A percentile compares a stretch with the other conserved stretches of the same genome.
Evolutionary conservation across 2,888 invertebrate species (phyloP).

Genomic region (Silvanus unidentatus): DNA sequence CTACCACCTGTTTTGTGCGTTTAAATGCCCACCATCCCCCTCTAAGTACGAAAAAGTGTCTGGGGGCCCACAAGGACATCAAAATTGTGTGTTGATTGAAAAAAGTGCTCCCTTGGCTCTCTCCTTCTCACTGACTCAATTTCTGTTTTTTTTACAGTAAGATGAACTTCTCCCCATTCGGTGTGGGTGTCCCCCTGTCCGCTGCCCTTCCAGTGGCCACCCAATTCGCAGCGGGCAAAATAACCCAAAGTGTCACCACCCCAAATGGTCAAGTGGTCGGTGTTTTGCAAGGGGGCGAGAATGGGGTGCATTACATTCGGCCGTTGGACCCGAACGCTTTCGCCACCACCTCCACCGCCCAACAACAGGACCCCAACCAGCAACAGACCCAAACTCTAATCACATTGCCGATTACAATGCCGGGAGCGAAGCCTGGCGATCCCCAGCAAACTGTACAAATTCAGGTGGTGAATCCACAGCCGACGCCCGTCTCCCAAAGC

Average conservation of each 20-base stretch:
- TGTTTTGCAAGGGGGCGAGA: slow-evolving; percentile 63
- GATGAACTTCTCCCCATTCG: slow-evolving; percentile 76
- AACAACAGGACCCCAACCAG: slow-evolving; percentile 10
- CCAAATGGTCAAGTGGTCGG: slow-evolving; percentile 66
- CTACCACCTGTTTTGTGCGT: slow-evolving; percentile 20
- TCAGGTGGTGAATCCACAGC: slow-evolving; percentile 49
- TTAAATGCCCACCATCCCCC: slow-evolving; percentile 3
- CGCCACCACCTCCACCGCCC: slow-evolving; percentile 36
- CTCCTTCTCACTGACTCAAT: too few species aligned
- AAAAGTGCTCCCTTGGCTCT: too few species aligned
- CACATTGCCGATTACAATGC: slow-evolving; percentile 72
- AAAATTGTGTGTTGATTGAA: slow-evolving; percentile 23
- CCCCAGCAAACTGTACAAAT: slow-evolving; percentile 75
- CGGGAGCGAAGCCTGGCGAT: slow-evolving; percentile 68
- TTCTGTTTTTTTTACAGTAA: slow-evolving; percentile 27
- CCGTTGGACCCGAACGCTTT: slow-evolving; percentile 53
- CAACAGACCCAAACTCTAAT: slow-evolving; percentile 60
- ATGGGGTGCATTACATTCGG: slow-evolving; percentile 69
- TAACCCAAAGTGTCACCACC: slow-evolving; percentile 64
- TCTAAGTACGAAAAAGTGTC: slow-evolving; percentile 17
- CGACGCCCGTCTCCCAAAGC: slow-evolving; percentile 36
- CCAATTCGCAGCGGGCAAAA: slow-evolving; percentile 60
- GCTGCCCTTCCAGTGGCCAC: slow-evolving; percentile 57
- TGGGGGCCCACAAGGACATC: slow-evolving; percentile 44
- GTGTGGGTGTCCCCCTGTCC: slow-evolving; percentile 54